Conservation (phyloP, 2,888 invertebrate species). For the Drosophila niveifrons region DNA sequence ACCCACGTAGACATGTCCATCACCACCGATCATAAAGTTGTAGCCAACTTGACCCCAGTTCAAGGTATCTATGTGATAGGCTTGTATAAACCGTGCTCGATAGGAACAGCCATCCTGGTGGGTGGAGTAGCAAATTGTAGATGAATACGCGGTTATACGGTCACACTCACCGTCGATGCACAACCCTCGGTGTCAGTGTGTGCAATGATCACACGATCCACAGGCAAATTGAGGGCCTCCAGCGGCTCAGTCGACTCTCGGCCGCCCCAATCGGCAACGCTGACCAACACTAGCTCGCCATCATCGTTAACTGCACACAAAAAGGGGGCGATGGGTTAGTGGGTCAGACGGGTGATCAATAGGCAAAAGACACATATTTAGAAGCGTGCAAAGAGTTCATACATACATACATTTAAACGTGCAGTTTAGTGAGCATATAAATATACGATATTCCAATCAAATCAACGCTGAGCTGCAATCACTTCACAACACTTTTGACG, state of each 20-base stretch:
- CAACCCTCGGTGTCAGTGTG: conserved; percentile 89
- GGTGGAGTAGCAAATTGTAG: neutral
- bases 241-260: conserved; percentile 85
- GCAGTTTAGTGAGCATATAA: conserved; percentile 20
- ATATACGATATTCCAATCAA: conserved; percentile 79
- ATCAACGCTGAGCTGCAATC: conserved; percentile 49
- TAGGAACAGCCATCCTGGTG: conserved; percentile 87
- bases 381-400: conserved; percentile 39
- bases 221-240: conserved; percentile 86
- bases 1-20: conserved; percentile 90
- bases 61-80: conserved; percentile 89
- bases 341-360: conserved; percentile 44
- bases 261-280: conserved; percentile 89
- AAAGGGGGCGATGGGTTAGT: neutral
- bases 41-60: conserved; percentile 90
- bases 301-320: conserved; percentile 36
- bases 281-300: conserved; percentile 86
- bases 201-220: conserved; percentile 87
- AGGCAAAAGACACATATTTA: conserved; percentile 14
- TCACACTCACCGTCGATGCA: conserved; percentile 85
- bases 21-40: conserved; percentile 92
- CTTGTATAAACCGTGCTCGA: conserved; percentile 86
- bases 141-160: neutral
- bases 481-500: conserved; percentile 55
- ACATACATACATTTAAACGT: conserved; percentile 31